These are phyloP conservation scores for Austrofundulus limnaeus DNA, from an alignment of 2,113 vertebrate genomes.

Conservation along the genomic window DNA sequence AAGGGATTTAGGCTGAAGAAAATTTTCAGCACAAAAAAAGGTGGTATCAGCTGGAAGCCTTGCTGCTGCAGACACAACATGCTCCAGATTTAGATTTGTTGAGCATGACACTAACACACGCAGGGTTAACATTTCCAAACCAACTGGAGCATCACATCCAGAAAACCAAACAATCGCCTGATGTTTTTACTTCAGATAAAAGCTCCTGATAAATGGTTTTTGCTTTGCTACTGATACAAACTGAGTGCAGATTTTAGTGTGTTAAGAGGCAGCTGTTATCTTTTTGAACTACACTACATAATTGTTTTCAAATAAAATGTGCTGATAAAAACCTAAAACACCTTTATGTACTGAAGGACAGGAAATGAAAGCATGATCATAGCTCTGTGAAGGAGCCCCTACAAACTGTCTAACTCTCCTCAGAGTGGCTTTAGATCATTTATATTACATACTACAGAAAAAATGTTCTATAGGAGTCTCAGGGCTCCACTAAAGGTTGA, in stretches of 20 bases:
- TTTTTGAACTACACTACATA: conserved; percentile 35
- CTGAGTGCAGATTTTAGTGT: neutral
- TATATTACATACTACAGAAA: too few species aligned
- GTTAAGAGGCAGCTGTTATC: conserved; percentile 23
- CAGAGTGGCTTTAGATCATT: too few species aligned
- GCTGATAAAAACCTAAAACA: conserved; percentile 23
- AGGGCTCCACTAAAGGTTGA: too few species aligned
- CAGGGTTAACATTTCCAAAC: conserved; percentile 30
- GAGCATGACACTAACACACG: conserved; percentile 23
- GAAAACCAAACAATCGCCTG: conserved; percentile 19
- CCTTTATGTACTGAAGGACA: conserved; percentile 37
- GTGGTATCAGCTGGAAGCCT: too few species aligned
- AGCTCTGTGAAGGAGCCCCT: conserved; percentile 1
- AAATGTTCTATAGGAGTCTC: too few species aligned
- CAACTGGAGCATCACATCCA: conserved; percentile 6
- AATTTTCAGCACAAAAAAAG: too few species aligned
- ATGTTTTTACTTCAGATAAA: conserved; percentile 48
- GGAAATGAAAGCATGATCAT: conserved; percentile 32
- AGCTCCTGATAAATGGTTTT: conserved; percentile 18
- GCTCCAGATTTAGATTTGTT: conserved; percentile 17
- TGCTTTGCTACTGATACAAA: conserved; percentile 15
- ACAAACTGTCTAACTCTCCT: too few species aligned
- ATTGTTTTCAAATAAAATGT: conserved; percentile 53
- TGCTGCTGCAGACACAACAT: conserved; percentile 21
- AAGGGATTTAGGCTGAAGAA: too few species aligned